These are phyloP conservation scores for Nomada goodeniana DNA, from an alignment of 2,888 invertebrate species.

Conservation along the genomic window DNA sequence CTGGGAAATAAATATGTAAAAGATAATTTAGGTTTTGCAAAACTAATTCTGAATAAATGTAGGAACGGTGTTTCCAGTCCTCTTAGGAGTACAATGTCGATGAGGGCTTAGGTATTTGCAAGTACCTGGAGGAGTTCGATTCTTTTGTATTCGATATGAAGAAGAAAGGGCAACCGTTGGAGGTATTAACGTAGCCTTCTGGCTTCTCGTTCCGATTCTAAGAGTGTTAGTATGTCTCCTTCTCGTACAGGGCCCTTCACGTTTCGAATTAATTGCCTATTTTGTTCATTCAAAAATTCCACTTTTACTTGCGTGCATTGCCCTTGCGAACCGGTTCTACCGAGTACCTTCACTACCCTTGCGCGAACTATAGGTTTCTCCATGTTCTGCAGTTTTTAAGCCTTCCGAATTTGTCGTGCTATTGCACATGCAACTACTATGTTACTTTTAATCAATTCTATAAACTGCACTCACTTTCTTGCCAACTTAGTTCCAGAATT, in stretches of 20 bases:
- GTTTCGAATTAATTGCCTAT: slow-evolving; percentile 99
- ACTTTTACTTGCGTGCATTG: slow-evolving; percentile 99
- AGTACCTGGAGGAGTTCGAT: slow-evolving; percentile 14
- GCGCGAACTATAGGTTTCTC: slow-evolving; percentile 95
- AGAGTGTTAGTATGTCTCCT: slow-evolving; percentile 98
- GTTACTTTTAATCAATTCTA: not conserved
- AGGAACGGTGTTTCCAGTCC: not conserved
- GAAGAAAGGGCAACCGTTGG: not conserved
- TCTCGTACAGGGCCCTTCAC: slow-evolving; percentile 99
- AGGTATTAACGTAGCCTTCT: slow-evolving; percentile 94
- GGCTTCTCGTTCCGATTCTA: slow-evolving; percentile 99
- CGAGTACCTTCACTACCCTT: slow-evolving; percentile 98
- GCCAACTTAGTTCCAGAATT: slow-evolving; percentile 38
- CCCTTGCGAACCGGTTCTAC: slow-evolving; percentile 99
- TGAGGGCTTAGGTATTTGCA: no score
- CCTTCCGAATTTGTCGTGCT: not conserved
- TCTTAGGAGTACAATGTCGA: not conserved
- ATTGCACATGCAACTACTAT: slow-evolving; percentile 15
- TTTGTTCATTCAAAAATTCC: slow-evolving; percentile 98
- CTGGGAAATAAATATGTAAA: slow-evolving; percentile 28
- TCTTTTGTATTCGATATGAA: not conserved
- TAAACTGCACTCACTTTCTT: slow-evolving; percentile 10
- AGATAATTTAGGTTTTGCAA: not conserved
- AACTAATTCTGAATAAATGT: not conserved
- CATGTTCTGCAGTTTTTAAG: slow-evolving; percentile 84